Percentiles rank a stretch among this genome's conserved stretches.
Conservation (phyloP, 2,113 vertebrate species). For the Atherinomorus stipes region DNA sequence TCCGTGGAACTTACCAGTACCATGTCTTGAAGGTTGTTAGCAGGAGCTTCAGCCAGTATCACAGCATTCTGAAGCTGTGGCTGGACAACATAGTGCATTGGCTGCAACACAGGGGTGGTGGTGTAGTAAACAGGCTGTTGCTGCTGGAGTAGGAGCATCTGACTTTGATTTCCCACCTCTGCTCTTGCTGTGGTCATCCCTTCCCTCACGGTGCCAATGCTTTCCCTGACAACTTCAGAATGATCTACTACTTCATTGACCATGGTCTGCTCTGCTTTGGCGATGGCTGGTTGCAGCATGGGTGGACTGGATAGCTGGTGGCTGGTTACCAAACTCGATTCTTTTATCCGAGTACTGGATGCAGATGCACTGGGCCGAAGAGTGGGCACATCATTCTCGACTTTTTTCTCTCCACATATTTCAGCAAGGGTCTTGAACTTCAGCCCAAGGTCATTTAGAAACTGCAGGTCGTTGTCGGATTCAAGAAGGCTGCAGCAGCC, state of each 20-base stretch:
- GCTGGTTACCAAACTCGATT: slow-evolving; percentile 6
- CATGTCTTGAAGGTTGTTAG: slow-evolving; percentile 63
- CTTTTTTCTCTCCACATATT: slow-evolving; percentile 86
- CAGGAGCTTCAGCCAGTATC: slow-evolving; percentile 59
- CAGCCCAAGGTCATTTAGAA: slow-evolving; percentile 87
- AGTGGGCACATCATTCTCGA: slow-evolving; percentile 23
- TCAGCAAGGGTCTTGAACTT: slow-evolving; percentile 93
- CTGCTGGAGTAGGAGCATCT: slow-evolving; percentile 73
- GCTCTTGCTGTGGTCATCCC: slow-evolving; percentile 14
- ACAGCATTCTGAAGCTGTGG: slow-evolving; percentile 68
- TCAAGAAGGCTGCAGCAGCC: slow-evolving; percentile 91
- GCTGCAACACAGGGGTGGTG: slow-evolving; percentile 65
- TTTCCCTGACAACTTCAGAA: slow-evolving; percentile 37
- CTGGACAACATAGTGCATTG: slow-evolving; percentile 72
- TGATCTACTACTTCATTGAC: slow-evolving; percentile 35
- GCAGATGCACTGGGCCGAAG: slow-evolving; percentile 37
- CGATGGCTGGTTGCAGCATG: background rate
- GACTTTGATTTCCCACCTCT: slow-evolving; percentile 44
- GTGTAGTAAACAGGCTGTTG: slow-evolving; percentile 78
- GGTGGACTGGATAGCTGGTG: slow-evolving; percentile 13
- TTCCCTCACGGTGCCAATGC: slow-evolving; percentile 2
- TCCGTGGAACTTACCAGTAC: slow-evolving; percentile 59
- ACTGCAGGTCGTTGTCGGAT: slow-evolving; percentile 85
- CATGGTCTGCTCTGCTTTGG: slow-evolving; percentile 27
- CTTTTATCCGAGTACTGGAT: slow-evolving; percentile 23